These are phyloP conservation scores for Dermatemys mawii DNA, from an alignment of 2,113 vertebrate species.

Conservation along the genomic window DNA sequence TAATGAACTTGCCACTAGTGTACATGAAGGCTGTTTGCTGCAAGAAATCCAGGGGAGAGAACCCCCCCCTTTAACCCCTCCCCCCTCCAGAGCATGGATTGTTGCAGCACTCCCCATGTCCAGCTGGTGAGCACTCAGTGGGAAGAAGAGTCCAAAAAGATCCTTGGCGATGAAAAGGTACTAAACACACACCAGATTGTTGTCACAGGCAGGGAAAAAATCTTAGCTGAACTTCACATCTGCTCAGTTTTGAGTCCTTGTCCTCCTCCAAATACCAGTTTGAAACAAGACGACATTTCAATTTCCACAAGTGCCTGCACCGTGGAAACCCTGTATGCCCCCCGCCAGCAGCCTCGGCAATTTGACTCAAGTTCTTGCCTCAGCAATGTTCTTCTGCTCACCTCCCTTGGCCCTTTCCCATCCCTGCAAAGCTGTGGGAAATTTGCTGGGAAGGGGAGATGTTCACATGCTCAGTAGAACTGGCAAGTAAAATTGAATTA, in stretches of 20 bases:
- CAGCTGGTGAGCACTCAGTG: accelerated
- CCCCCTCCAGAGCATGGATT: accelerated
- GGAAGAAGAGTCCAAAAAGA: background rate
- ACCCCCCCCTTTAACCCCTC: background rate
- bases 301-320: background rate
- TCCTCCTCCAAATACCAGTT: background rate
- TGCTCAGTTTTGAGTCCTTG: background rate
- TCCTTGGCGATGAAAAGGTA: background rate
- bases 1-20: background rate
- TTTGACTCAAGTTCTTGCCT: background rate
- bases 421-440: background rate
- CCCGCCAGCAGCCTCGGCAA: background rate
- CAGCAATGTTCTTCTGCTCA: background rate
- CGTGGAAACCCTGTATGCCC: background rate
- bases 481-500: background rate
- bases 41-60: background rate
- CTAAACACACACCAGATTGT: background rate
- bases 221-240: background rate
- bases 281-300: background rate
- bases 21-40: background rate
- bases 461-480: background rate
- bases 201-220: background rate
- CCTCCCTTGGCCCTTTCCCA: background rate
- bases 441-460: background rate
- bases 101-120: background rate